Evolutionary conservation across 2,113 vertebrate genomes (phyloP), one percentile per base, ranked within the genome.

Genomic region (Daphoenositta chrysoptera): DNA sequence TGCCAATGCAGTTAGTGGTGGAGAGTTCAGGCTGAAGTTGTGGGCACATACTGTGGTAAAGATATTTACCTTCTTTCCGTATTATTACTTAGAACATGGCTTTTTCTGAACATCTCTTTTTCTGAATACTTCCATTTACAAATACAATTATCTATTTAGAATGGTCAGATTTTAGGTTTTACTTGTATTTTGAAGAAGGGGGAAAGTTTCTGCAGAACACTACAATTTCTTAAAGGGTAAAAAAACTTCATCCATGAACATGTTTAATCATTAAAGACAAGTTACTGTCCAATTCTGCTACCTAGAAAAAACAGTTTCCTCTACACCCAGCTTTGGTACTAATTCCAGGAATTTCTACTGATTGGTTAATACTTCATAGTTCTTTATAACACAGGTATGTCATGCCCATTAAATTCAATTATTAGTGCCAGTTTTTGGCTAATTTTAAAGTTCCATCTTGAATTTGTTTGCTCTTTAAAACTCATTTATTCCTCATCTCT

Each of bases 191-290:
- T 63, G 39, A 63, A 66, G 6, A 3, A 24, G 33, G 9, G 8
- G 4, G 1, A 27, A 61, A 53, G 26, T n/a, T 68, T 30, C 51
- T 45, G 19, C 47, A 54, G 13, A 70, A 66, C 3, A 15, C 1
- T n/a, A 7, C 14, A n/a, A 10, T 40, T 54, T 61, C 35, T 69
- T 57, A 39, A 61, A 60, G 10, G 21, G 42, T 63, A 20, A n/a
- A 15, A 21, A 4, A 8, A 0, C 4, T 5, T 6, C 6, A 1
- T 30, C 23, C 17, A 18, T 54, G 15, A 28, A 5, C 8, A 53
- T 13, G 11, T 28, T 37, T 84, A 56, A 61, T 48, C 12, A 20
- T 30, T 48, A 44, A 51, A 77, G 17, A n/a, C 3, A 44, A 66
- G 15, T 65, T 70, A 45, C 5, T 39, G 20, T 26, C 22, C 22